Evolutionary conservation across 2,797 vertebrate genomes (phyloP), one percentile per base, ranked within the genome.

Genomic region (Dicrostonyx torquatus): DNA sequence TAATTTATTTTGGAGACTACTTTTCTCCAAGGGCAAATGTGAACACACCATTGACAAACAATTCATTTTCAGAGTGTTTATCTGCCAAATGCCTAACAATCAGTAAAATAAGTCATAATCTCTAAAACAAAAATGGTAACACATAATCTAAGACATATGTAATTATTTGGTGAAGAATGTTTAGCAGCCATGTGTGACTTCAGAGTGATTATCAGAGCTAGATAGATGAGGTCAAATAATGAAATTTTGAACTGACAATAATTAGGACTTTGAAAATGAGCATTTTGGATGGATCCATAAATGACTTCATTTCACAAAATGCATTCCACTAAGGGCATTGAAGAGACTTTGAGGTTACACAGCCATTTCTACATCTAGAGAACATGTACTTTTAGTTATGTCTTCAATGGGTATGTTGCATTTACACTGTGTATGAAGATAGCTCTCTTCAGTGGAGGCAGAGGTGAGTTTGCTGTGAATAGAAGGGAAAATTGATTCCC

Each of bases 401-500:
- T 89, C 90, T 91, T 95, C 89, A 89, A 73, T 94, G 60, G 84
- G 55, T 91, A 83, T 60, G n/a, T 62, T 76, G 40, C 31, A 79
- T 93, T 95, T 94, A 85, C 60, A 78, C 91, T 73, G 84, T 89
- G 22, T 70, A 77, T 90, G 43, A 91, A 85, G 83, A 40, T 34
- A 89, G 60, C 18, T 77, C 4, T 90, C 55, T 86, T 29, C 50
- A 91, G 60, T 70, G 77, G 87, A 95, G 60, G 60, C 29, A 84
- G 68, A 43, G 95, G 75, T 80, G 40, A 55, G 24, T 89, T 93
- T 84, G 34, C 37, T 92, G 68, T 10, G 10, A 15, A 72, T 50
- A 93, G 72, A 82, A 96, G 80, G 60, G 43, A 91, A 91, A 94
- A 82, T 31, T 87, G n/a, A 43, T 87, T 78, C 87, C 55, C 73